phyloP scores from a whole-genome alignment of 92 coral and sea anemone genomes.

The Meandrina meandrites region DNA sequence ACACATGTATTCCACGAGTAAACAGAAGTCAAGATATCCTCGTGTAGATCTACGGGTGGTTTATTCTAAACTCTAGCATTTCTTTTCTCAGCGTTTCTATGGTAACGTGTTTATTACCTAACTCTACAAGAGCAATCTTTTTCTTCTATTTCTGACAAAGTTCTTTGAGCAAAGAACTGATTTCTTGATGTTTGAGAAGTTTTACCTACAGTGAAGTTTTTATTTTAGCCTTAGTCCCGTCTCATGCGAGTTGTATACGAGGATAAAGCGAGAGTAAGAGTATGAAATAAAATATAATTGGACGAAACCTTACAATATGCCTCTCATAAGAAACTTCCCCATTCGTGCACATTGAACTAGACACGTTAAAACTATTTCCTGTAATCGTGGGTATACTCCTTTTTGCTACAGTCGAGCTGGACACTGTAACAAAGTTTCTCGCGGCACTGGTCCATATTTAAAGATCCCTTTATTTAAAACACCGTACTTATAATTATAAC shows the following conservation, averaged over 20 bases:
- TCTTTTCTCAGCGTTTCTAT: conserved; percentile 3
- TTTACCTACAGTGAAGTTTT: background rate
- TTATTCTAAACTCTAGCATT: background rate
- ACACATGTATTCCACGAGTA: background rate
- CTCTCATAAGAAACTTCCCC: too few relatives aligned
- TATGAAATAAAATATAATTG: too few relatives aligned
- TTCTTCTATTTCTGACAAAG: background rate
- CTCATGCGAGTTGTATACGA: background rate
- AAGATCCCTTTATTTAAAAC: too few relatives aligned
- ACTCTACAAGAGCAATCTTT: background rate
- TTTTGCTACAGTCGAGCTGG: background rate
- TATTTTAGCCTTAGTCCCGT: background rate
- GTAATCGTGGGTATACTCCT: background rate
- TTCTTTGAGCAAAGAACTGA: background rate
- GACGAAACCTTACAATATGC: too few relatives aligned
- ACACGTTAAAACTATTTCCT: too few relatives aligned
- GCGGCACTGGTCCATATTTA: background rate
- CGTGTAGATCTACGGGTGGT: background rate
- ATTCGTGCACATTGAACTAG: too few relatives aligned
- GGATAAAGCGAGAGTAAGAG: background rate
- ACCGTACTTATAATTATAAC: background rate
- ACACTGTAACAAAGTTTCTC: background rate
- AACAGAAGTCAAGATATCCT: background rate
- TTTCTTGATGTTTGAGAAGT: background rate
- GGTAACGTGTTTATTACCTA: background rate